Conservation (phyloP, 1,140 invertebrate genomes). For the Lepidurus packardi region DNA sequence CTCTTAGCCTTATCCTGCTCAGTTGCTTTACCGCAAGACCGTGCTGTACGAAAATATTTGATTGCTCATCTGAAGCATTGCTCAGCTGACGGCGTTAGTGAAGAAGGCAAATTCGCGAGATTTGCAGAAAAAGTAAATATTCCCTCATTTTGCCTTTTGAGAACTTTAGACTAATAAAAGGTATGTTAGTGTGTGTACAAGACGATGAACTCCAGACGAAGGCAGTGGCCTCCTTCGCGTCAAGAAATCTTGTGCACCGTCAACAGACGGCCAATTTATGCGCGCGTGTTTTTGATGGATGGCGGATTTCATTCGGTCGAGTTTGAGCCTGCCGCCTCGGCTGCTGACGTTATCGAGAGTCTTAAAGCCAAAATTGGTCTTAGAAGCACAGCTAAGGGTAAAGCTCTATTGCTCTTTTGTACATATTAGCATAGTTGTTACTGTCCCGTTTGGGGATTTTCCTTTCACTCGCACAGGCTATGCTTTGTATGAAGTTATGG, state of each 20-base stretch:
- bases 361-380: slow-evolving; percentile 90
- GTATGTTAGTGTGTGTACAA: slow-evolving; percentile 63
- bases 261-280: slow-evolving; percentile 81
- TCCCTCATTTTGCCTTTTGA: neutral
- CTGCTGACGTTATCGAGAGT: slow-evolving; percentile 80
- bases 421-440: neutral
- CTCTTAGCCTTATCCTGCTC: slow-evolving; percentile 80
- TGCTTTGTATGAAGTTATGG: slow-evolving; percentile 72
- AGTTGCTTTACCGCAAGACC: slow-evolving; percentile 75
- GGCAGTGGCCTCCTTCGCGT: slow-evolving; percentile 85
- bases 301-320: slow-evolving; percentile 83
- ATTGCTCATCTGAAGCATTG: slow-evolving; percentile 83
- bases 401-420: neutral
- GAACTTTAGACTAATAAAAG: slow-evolving; percentile 28
- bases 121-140: slow-evolving; percentile 77
- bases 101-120: slow-evolving; percentile 89
- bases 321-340: slow-evolving; percentile 88
- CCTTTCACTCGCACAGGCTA: slow-evolving; percentile 48
- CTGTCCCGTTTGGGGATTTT: slow-evolving; percentile 3
- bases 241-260: slow-evolving; percentile 91
- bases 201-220: slow-evolving; percentile 74
- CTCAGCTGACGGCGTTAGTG: slow-evolving; percentile 78
- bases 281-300: slow-evolving; percentile 87
- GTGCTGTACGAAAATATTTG: slow-evolving; percentile 77
- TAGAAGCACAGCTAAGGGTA: slow-evolving; percentile 67